phyloP scores from a whole-genome alignment of 2,888 invertebrate species.

The Idaea aversata region DNA sequence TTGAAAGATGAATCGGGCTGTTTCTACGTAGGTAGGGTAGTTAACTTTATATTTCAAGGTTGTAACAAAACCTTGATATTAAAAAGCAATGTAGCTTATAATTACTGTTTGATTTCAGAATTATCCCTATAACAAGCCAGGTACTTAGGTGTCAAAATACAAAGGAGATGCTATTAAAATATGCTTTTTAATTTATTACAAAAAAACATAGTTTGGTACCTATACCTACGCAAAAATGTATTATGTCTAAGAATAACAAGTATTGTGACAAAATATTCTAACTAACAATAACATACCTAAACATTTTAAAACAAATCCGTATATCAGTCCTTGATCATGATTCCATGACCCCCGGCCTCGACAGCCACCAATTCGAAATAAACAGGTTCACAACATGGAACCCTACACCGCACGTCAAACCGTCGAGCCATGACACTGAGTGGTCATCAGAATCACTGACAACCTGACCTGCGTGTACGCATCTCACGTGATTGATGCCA shows the following conservation, averaged over 20 bases:
- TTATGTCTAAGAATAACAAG: neutral
- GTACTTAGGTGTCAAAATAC: too few species aligned
- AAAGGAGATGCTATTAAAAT: too few species aligned
- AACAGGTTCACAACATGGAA: conserved; percentile 22
- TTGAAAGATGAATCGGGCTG: too few species aligned
- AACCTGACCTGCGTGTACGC: conserved; percentile 15
- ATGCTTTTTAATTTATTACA: too few species aligned
- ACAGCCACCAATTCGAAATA: conserved; percentile 18
- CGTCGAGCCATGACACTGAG: conserved; percentile 31
- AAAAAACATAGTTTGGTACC: too few species aligned
- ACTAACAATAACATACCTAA: neutral
- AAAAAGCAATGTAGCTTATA: too few species aligned
- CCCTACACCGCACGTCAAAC: conserved; percentile 21
- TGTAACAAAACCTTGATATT: too few species aligned
- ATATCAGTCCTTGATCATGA: conserved; percentile 13
- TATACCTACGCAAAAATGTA: too few species aligned
- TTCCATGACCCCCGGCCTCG: conserved; percentile 13
- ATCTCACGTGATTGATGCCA: conserved; percentile 22
- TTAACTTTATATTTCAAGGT: too few species aligned
- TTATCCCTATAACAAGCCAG: too few species aligned
- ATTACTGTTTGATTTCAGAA: too few species aligned
- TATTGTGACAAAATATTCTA: neutral
- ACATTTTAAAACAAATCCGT: neutral
- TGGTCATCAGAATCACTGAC: conserved; percentile 18
- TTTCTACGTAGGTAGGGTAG: too few species aligned